Conservation (phyloP, 2,797 vertebrate species). For the Falco biarmicus region DNA sequence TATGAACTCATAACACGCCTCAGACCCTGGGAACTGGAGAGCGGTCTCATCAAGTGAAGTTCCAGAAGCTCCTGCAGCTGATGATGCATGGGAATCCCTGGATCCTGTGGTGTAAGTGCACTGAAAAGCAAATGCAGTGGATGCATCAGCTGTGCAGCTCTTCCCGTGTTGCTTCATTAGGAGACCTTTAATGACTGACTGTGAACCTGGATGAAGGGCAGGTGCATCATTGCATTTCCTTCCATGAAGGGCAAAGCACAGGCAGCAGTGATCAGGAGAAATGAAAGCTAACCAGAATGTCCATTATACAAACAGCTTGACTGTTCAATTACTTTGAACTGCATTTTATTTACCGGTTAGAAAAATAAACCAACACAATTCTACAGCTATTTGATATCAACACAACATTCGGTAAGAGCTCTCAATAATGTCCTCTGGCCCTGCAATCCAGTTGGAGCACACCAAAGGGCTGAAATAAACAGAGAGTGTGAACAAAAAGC, state of each 20-base stretch:
- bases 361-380: not conserved
- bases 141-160: not conserved
- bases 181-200: not conserved
- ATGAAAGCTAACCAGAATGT: not conserved
- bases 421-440: not conserved
- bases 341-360: not conserved
- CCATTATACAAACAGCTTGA: not conserved
- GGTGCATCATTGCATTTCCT: not conserved
- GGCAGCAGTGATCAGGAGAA: not conserved
- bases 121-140: too few species aligned
- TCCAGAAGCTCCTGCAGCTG: not conserved
- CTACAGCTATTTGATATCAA: not conserved
- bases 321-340: not conserved
- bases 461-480: not conserved
- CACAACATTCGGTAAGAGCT: not conserved
- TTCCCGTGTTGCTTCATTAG: not conserved
- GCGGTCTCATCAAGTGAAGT: not conserved
- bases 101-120: not conserved
- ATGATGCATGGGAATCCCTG: too few species aligned
- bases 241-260: not conserved
- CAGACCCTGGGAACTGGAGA: too few species aligned
- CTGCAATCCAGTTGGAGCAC: not conserved
- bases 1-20: not conserved
- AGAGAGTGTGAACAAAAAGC: not conserved
- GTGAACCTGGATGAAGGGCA: not conserved